These are phyloP conservation scores for Malurus elegans DNA, from an alignment of 2,113 vertebrate species.

Conservation along the genomic window DNA sequence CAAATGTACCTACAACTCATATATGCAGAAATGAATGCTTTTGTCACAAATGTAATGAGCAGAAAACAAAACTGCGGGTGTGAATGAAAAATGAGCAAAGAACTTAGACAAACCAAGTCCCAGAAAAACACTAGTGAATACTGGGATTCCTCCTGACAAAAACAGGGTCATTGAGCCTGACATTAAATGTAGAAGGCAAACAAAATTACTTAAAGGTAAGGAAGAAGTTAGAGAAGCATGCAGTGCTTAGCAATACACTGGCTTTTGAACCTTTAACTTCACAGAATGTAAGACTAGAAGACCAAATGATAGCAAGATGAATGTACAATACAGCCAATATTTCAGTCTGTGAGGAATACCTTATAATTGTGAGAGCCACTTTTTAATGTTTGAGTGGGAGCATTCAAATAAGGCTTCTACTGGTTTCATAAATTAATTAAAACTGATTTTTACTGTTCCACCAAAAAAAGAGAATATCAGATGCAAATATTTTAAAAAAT, in stretches of 20 bases:
- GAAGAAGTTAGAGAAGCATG: neutral
- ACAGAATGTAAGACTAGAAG: neutral
- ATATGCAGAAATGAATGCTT: neutral
- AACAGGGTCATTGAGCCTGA: neutral
- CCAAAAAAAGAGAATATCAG: accelerated
- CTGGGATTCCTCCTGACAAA: neutral
- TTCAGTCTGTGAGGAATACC: neutral
- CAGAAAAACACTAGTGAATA: neutral
- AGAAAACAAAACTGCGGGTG: neutral
- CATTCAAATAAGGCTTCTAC: neutral
- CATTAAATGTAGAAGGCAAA: neutral
- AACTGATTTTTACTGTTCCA: neutral
- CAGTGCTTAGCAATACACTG: neutral
- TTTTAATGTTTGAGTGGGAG: neutral
- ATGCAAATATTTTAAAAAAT: neutral
- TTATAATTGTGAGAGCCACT: neutral
- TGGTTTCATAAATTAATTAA: neutral
- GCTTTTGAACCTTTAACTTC: neutral
- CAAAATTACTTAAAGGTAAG: neutral
- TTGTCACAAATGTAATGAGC: neutral
- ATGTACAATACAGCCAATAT: neutral
- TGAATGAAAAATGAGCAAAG: neutral
- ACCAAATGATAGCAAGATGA: neutral
- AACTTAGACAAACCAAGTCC: neutral
- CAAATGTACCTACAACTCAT: neutral